Conservation (phyloP, 92 coral and sea anemone species). For the Desmophyllum pertusum region DNA sequence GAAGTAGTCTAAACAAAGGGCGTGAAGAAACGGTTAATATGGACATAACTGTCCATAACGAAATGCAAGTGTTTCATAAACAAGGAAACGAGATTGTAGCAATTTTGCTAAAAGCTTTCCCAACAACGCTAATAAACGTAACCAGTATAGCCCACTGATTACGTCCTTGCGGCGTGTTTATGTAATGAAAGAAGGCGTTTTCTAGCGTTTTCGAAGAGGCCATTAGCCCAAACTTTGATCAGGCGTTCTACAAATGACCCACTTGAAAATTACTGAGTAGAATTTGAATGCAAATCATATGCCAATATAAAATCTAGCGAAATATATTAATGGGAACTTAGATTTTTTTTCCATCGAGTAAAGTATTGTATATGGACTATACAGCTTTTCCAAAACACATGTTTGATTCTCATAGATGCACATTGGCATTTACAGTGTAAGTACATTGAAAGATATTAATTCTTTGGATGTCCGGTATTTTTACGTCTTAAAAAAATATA, state of each 20-base stretch:
- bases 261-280: slow-evolving; percentile 4
- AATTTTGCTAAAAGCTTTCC: slow-evolving; percentile 8
- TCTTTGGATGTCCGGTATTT: not conserved
- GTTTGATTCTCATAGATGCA: not conserved
- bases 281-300: not conserved
- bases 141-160: not conserved
- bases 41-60: not conserved
- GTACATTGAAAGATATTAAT: slow-evolving; percentile 6
- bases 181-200: slow-evolving; percentile 2
- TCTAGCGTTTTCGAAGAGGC: not conserved
- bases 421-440: not conserved
- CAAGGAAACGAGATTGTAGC: not conserved
- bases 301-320: not conserved
- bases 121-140: slow-evolving; percentile 11
- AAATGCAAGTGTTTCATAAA: slow-evolving; percentile 6
- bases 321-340: not conserved
- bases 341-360: not conserved
- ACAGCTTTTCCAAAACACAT: not conserved
- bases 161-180: slow-evolving; percentile 6
- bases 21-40: not conserved
- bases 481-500: slow-evolving; percentile 8
- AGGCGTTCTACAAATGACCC: slow-evolving; percentile 4
- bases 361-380: not conserved
- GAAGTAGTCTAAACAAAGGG: slow-evolving; percentile 4
- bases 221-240: not conserved